Evolutionary conservation across 53 echinoderm and acorn worm species (phyloP).

Genomic region (Crossaster papposus): DNA sequence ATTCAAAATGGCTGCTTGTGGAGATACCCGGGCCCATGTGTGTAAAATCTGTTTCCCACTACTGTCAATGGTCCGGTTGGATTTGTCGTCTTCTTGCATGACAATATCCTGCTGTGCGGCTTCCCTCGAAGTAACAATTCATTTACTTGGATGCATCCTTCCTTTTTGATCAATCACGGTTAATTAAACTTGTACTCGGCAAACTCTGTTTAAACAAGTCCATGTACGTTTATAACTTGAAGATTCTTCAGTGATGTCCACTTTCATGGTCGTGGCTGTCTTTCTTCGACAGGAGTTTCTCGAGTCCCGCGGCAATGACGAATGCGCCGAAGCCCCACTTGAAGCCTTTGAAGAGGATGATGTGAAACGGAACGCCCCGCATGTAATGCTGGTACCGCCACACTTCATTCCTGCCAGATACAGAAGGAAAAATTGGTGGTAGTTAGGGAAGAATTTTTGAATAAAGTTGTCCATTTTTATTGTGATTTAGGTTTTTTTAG

Average conservation of each 20-base stretch:
- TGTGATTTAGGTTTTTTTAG: no score
- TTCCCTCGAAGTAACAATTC: no score
- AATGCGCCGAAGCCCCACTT: conserved; percentile 80
- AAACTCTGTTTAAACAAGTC: neutral
- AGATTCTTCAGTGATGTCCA: neutral
- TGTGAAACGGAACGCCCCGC: conserved; percentile 55
- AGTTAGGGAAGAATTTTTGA: neutral
- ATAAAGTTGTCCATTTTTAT: no score
- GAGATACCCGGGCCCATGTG: no score
- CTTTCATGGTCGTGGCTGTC: conserved; percentile 68
- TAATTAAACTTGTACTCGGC: no score
- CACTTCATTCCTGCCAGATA: conserved; percentile 81
- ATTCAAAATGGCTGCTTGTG: no score
- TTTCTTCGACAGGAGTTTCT: conserved; percentile 67
- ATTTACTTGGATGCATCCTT: no score
- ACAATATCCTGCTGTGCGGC: no score
- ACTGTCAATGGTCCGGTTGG: no score
- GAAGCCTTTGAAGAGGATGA: conserved; percentile 73
- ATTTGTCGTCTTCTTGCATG: no score
- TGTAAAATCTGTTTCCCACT: no score
- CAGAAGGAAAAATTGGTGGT: neutral
- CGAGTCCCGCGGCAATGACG: conserved; percentile 75
- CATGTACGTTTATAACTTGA: neutral
- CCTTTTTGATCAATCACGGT: no score
- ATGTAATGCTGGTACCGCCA: conserved; percentile 86